A percentile compares a stretch with the other conserved stretches of the same genome.
phyloP scores from a whole-genome alignment of 2,797 vertebrate species.

The Danio aesculapii region DNA sequence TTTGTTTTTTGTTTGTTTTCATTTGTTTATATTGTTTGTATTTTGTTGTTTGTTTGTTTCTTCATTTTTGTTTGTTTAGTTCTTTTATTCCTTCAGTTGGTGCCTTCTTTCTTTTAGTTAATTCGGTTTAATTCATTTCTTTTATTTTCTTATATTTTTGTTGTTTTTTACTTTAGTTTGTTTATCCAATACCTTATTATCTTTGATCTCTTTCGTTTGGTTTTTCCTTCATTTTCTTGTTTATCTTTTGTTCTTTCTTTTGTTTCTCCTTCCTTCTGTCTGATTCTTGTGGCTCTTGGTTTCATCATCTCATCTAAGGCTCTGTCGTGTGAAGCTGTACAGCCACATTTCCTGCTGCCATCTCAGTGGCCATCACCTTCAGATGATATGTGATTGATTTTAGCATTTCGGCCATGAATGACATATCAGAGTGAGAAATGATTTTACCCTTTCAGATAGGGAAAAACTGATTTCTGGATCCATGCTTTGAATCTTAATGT shows the following conservation, averaged over 20 bases:
- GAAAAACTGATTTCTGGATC: conserved; percentile 23
- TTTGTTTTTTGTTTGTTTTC: no score
- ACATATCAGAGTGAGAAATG: conserved; percentile 31
- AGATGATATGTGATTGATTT: conserved; percentile 41
- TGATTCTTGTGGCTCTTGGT: neutral
- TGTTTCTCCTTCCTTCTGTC: neutral
- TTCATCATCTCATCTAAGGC: neutral
- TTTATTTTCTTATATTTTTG: neutral
- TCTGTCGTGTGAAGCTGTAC: neutral
- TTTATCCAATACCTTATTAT: neutral
- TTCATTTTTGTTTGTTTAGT: neutral
- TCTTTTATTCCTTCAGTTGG: neutral
- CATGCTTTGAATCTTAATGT: conserved; percentile 35
- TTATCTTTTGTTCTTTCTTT: neutral
- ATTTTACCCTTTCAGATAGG: conserved; percentile 35
- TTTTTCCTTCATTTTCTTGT: neutral
- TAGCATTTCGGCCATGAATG: conserved; percentile 23
- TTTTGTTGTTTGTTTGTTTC: no score
- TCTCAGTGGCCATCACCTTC: conserved; percentile 17
- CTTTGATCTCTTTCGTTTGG: neutral
- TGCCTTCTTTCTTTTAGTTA: neutral
- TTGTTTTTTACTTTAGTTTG: neutral
- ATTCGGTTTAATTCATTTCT: conserved; percentile 3
- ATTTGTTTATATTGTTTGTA: no score
- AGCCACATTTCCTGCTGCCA: conserved; percentile 1